These are phyloP conservation scores for Plagodis dolabraria DNA, from an alignment of 2,888 invertebrate genomes.

Conservation along the genomic window DNA sequence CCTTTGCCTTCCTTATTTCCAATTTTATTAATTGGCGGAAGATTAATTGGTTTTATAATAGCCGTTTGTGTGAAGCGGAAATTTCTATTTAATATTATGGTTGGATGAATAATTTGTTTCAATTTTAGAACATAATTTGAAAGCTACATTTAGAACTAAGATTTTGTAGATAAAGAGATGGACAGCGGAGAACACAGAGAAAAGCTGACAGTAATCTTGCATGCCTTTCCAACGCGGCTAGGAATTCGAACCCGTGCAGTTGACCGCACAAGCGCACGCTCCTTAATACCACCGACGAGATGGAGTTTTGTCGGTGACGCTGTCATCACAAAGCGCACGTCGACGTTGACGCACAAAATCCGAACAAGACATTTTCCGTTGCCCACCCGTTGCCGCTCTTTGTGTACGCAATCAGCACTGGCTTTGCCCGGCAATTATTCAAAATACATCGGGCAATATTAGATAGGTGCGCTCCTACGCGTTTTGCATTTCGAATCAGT, in stretches of 20 bases:
- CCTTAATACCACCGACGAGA: slow-evolving; percentile 34
- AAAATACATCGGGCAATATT: slow-evolving; percentile 83
- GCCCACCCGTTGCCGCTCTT: slow-evolving; percentile 62
- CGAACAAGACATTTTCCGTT: slow-evolving; percentile 74
- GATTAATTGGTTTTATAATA: slow-evolving; percentile 27
- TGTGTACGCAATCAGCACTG: slow-evolving; percentile 72
- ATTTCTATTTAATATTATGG: not conserved
- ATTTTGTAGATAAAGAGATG: not conserved
- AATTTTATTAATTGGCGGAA: slow-evolving; percentile 26
- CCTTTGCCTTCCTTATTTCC: slow-evolving; percentile 18
- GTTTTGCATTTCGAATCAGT: slow-evolving; percentile 83
- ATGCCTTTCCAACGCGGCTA: not conserved
- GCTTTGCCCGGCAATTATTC: slow-evolving; percentile 78
- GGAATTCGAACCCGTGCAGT: slow-evolving; percentile 20
- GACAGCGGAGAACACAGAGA: not conserved
- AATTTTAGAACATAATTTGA: too few relatives aligned
- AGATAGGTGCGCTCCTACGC: slow-evolving; percentile 80
- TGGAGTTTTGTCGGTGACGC: slow-evolving; percentile 31
- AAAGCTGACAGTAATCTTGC: not conserved
- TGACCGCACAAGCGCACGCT: slow-evolving; percentile 17
- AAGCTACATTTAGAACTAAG: not conserved
- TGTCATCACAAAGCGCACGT: slow-evolving; percentile 36
- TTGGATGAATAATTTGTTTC: too few relatives aligned
- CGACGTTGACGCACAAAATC: slow-evolving; percentile 52
- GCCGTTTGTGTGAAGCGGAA: slow-evolving; percentile 17